These are phyloP conservation scores for Ploceus nigricollis DNA, from an alignment of 2,113 vertebrate genomes.

Conservation along the genomic window DNA sequence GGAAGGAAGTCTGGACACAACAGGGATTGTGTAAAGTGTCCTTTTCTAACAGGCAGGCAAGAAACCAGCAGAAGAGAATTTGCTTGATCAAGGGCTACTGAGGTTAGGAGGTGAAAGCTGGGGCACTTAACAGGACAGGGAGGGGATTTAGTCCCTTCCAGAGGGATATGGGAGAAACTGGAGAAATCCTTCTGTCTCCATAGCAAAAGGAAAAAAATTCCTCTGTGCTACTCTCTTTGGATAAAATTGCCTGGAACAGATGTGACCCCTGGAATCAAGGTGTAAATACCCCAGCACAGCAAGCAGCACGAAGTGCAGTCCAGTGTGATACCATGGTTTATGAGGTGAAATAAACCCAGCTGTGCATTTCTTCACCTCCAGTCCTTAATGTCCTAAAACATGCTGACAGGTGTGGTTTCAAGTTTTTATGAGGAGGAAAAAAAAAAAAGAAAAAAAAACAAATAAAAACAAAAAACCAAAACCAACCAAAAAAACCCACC, in stretches of 20 bases:
- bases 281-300: background rate
- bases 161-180: background rate
- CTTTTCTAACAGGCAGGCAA: background rate
- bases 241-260: background rate
- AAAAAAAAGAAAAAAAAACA: background rate
- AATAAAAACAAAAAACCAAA: background rate
- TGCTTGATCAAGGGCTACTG: background rate
- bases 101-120: background rate
- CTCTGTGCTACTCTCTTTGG: background rate
- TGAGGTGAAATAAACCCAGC: background rate
- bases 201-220: background rate
- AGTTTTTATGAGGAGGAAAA: background rate
- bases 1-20: background rate
- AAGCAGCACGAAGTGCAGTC: background rate
- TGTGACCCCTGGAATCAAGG: background rate
- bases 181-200: background rate
- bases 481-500: too few relatives aligned
- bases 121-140: background rate
- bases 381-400: background rate
- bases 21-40: background rate
- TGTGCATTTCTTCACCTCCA: background rate
- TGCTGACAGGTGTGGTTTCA: background rate
- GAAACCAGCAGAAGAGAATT: background rate
- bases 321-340: background rate
- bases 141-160: background rate